Percentiles rank a stretch among this genome's conserved stretches.
These are phyloP conservation scores for Planiliza haematocheilus DNA, from an alignment of 2,113 vertebrate species.

Conservation along the genomic window DNA sequence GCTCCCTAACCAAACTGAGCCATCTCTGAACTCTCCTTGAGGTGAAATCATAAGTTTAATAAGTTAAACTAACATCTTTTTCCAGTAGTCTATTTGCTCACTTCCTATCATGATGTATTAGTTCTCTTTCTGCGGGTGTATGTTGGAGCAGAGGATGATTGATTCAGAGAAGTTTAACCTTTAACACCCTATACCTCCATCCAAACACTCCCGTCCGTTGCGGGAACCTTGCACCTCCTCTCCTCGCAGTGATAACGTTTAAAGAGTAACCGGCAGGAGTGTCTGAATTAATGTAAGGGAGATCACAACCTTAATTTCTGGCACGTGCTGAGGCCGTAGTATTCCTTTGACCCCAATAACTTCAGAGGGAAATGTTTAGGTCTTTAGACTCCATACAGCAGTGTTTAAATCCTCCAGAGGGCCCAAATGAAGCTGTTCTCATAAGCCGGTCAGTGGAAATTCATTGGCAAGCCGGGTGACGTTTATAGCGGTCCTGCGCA, in stretches of 20 bases:
- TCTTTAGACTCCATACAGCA: slow-evolving; percentile 7
- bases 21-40: too few relatives aligned
- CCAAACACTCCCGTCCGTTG: slow-evolving; percentile 5
- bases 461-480: slow-evolving; percentile 45
- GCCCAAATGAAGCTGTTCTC: slow-evolving; percentile 39
- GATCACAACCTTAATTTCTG: slow-evolving; percentile 20
- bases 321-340: slow-evolving; percentile 19
- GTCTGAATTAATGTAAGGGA: slow-evolving; percentile 27
- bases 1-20: too few relatives aligned
- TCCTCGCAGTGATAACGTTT: slow-evolving; percentile 2
- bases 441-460: slow-evolving; percentile 43
- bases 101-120: slow-evolving; percentile 17
- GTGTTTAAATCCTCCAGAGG: slow-evolving; percentile 36
- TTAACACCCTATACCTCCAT: slow-evolving; percentile 47
- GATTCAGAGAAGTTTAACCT: slow-evolving; percentile 50
- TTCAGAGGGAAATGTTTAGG: slow-evolving; percentile 44
- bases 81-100: neutral
- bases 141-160: slow-evolving; percentile 32
- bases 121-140: slow-evolving; percentile 17
- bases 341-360: slow-evolving; percentile 35
- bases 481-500: slow-evolving; percentile 39
- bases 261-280: slow-evolving; percentile 23
- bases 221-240: slow-evolving; percentile 39
- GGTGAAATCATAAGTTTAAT: neutral
- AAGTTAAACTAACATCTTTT: slow-evolving; percentile 14